Base-by-base conservation (phyloP, 2,113 vertebrate genomes). In the Tor tambroides region DNA sequence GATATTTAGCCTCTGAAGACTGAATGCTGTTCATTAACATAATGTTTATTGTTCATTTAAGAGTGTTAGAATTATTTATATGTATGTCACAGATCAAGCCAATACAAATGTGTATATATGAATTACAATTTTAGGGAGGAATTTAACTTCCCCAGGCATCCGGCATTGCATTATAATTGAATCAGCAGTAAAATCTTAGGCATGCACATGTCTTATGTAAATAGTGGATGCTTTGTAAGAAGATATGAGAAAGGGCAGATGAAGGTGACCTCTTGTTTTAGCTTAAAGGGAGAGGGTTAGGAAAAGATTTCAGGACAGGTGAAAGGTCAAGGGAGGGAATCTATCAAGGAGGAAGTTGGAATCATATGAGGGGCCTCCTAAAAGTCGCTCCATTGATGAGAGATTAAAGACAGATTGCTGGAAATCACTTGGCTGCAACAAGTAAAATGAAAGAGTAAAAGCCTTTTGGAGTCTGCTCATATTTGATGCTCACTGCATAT, bases 161-260 rank as follows among this genome's bases (percentile, higher is more conserved):
- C 4, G 41, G 35, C 75, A 71, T 32, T 28, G 61, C 63, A 30
- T 84, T 88, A 84, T 89, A 85, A 91, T 90, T 85, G 67, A 86
- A 87, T 88, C 86, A 85, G 84, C 49, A 72, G 72, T 80, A 74
- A 91, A 88, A 91, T 88, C 72, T 71, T 59, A 85, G 65, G 86
- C 86, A 88, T 90, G 89, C 69, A 35, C 67, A 61, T 85, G 71
- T 81, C 63, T 85, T 76, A 71, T 61, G 78, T 88, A 84, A 91
- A 86, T 91, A 91, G 87, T 86, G 77, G 63, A 85, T 89, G 90
- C 88, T 89, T 90, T 91, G 90, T 88, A 91, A 91, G 63, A 32
- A 85, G 87, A 91, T 87, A 90, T 51, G 81, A 28, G 17, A 49
- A 69, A 77, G 82, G 88, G 78, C 51, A 67, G 71, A 43, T 82